These are phyloP conservation scores for Hexactinellida sp. DNA, from an alignment of 37 sponge, comb jelly and placozoan genomes.

Conservation along the genomic window DNA sequence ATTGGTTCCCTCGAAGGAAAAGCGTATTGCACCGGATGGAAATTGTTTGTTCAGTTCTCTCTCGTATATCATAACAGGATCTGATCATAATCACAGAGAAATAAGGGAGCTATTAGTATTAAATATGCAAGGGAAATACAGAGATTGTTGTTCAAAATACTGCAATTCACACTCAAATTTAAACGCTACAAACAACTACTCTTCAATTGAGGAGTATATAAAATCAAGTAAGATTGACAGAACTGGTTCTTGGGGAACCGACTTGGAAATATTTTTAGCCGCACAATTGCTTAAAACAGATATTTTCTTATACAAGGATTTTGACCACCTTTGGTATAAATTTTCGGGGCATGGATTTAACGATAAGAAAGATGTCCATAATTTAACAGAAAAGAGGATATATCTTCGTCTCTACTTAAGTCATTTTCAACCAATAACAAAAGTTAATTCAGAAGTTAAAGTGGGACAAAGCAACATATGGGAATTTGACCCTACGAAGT, in stretches of 20 bases:
- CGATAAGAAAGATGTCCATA: neutral
- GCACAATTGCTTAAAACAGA: neutral
- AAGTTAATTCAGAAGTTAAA: neutral
- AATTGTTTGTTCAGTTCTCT: neutral
- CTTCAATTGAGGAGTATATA: no score
- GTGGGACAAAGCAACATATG: neutral
- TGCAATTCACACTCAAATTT: neutral
- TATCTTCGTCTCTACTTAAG: conserved; percentile 1
- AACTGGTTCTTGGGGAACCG: neutral
- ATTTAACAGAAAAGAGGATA: neutral
- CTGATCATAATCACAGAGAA: neutral
- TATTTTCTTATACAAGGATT: neutral
- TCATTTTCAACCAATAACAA: conserved; percentile 10
- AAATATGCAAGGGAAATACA: neutral
- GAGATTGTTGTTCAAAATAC: neutral
- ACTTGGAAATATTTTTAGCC: neutral
- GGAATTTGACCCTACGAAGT: neutral
- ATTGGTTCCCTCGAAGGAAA: no score
- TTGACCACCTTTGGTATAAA: neutral
- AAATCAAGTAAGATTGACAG: no score
- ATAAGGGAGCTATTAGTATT: neutral
- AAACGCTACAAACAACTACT: no score
- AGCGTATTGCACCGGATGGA: neutral
- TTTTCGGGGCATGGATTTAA: neutral
- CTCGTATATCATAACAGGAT: neutral